Base-by-base conservation (phyloP, 1,140 invertebrate species). In the Harpegnathos saltator region DNA sequence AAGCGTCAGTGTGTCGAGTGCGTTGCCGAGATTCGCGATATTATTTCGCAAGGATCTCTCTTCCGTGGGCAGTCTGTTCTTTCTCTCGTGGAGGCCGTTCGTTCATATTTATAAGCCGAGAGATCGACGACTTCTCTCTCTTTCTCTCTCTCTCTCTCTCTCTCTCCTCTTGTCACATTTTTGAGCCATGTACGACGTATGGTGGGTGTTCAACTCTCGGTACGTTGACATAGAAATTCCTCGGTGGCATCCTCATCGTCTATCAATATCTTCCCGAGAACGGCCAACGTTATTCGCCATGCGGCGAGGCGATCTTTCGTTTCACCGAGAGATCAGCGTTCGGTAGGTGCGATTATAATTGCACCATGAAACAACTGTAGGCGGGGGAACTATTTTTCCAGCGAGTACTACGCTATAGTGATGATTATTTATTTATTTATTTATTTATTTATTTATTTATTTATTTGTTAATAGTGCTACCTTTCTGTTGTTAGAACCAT, bases 121-220 rank as follows among this genome's bases (percentile, higher is more conserved):
- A 48, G 77, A 80, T 69, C 77, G 77, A 80, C 62, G 65, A 80
- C 77, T 69, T 38, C 48, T 44, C 62, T 58, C 58, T 17, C 26
- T n/a, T n/a, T n/a, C n/a, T n/a, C n/a, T n/a, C n/a, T n/a, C n/a
- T n/a, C n/a, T n/a, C n/a, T n/a, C n/a, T n/a, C n/a, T n/a, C n/a
- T n/a, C n/a, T n/a, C n/a, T n/a, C n/a, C n/a, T n/a, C n/a, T n/a
- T 58, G 58, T 58, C 63, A 50, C 54, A 56, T 56, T 56, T 56
- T 56, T 56, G 22, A 24, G 44, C 56, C 3, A 56, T 52, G 62
- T 9, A 0, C 3, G 38, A 44, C 38, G n/a, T n/a, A n/a, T n/a
- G 72, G 58, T 82, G 78, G 58, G 78, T 65, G 68, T 82, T 54
- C 58, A 71, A 73, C 26, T 63, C 33, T 19, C 54, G 54, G n/a